Evolutionary conservation across 2,888 invertebrate species (phyloP).

Genomic region (Archaeoteleia sp.): DNA sequence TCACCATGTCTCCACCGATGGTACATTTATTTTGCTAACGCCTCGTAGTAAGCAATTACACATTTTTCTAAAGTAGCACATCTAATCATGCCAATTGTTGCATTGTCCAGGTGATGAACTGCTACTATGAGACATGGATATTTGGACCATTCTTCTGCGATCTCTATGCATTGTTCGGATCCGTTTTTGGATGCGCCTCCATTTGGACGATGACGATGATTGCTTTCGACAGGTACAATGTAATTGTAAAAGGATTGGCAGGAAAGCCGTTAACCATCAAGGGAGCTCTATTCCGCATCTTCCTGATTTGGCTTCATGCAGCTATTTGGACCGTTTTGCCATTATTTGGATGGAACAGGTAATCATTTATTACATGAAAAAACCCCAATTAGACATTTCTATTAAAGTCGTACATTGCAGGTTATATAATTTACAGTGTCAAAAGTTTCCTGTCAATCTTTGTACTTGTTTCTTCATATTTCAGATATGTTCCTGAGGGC

Average conservation of each 20-base stretch:
- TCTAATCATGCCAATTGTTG: not conserved
- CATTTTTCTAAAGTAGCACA: too few species aligned
- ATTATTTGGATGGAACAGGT: conserved; percentile 80
- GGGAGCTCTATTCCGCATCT: conserved; percentile 85
- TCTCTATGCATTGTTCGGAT: conserved; percentile 90
- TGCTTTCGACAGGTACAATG: conserved; percentile 94
- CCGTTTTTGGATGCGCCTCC: conserved; percentile 91
- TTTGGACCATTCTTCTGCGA: conserved; percentile 88
- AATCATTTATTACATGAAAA: too few species aligned
- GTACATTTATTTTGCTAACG: conserved; percentile 67
- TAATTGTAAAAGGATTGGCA: conserved; percentile 92
- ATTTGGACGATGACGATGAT: conserved; percentile 97
- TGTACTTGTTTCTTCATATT: conserved; percentile 88
- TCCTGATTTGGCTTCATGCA: conserved; percentile 87
- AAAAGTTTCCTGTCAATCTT: too few species aligned
- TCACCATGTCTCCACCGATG: conserved; percentile 87
- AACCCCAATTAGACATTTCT: too few species aligned
- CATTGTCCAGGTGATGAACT: conserved; percentile 79
- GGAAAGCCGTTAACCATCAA: conserved; percentile 90
- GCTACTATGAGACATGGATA: conserved; percentile 83
- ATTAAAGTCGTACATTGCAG: too few species aligned
- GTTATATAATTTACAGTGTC: not conserved
- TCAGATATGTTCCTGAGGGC: conserved; percentile 80
- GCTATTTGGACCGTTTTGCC: conserved; percentile 85
- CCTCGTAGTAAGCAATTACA: too few species aligned